A percentile compares a stretch with the other conserved stretches of the same genome.
Evolutionary conservation across 2,113 vertebrate species (phyloP).

Genomic region (Arenaria interpres): DNA sequence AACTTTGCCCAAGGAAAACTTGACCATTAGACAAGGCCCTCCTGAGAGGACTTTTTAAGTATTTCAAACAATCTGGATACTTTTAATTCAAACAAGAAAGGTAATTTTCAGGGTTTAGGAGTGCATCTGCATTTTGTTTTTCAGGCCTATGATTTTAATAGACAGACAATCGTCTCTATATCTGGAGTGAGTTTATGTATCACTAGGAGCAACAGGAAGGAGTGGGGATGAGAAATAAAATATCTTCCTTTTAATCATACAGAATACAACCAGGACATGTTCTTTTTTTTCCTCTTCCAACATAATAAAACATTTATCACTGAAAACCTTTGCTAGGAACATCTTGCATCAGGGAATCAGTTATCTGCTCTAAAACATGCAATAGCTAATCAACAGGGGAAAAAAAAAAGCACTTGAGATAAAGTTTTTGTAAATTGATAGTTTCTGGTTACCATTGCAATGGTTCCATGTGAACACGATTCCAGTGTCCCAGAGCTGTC

Average conservation of each 20-base stretch:
- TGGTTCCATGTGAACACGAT: background rate
- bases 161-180: background rate
- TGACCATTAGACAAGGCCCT: background rate
- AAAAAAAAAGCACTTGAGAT: background rate
- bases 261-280: background rate
- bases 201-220: background rate
- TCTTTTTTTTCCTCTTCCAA: background rate
- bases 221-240: background rate
- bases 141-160: background rate
- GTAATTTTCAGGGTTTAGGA: background rate
- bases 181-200: background rate
- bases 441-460: background rate
- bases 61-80: background rate
- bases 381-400: background rate
- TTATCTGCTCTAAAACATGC: background rate
- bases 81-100: background rate
- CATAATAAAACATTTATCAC: background rate
- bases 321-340: background rate
- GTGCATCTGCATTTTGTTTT: background rate
- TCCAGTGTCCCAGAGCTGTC: background rate
- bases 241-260: background rate
- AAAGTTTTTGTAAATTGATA: background rate
- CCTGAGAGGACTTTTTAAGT: background rate
- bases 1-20: background rate
- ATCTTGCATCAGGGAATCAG: background rate